These are phyloP conservation scores for Oophaga sylvatica DNA, from an alignment of 2,797 vertebrate genomes.

Conservation along the genomic window DNA sequence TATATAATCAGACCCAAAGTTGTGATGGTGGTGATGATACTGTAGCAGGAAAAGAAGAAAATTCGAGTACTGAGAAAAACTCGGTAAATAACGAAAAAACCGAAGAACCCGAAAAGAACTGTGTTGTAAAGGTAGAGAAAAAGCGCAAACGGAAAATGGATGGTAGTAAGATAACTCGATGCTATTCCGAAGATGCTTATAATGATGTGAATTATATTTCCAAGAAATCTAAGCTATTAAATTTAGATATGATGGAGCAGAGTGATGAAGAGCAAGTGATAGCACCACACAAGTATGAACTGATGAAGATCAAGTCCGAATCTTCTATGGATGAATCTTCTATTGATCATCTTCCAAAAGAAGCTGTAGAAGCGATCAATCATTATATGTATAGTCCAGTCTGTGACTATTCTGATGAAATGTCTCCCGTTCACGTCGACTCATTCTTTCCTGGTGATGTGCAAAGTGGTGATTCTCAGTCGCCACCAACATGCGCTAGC, in stretches of 20 bases:
- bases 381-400: conserved; percentile 79
- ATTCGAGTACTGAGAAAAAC: conserved; percentile 84
- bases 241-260: conserved; percentile 79
- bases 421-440: conserved; percentile 82
- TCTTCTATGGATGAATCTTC: conserved; percentile 79
- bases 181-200: conserved; percentile 81
- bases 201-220: conserved; percentile 77
- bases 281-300: conserved; percentile 77
- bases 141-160: conserved; percentile 83
- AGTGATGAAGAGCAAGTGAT: conserved; percentile 74
- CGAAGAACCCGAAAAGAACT: conserved; percentile 76
- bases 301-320: conserved; percentile 82
- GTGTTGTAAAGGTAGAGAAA: conserved; percentile 78
- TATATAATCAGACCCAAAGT: conserved; percentile 79
- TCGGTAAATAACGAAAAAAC: conserved; percentile 83
- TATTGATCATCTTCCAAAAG: conserved; percentile 72
- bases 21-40: conserved; percentile 83
- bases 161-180: conserved; percentile 79
- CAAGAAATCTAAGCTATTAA: conserved; percentile 75
- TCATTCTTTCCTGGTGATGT: conserved; percentile 80
- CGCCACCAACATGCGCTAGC: conserved; percentile 78
- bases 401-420: conserved; percentile 80
- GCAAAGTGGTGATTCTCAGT: conserved; percentile 79
- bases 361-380: conserved; percentile 78
- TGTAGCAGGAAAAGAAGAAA: conserved; percentile 78